A percentile compares a stretch with the other conserved stretches of the same genome.
Conservation (phyloP, 2,888 invertebrate genomes). For the Branchipolynoe longqiensis region DNA sequence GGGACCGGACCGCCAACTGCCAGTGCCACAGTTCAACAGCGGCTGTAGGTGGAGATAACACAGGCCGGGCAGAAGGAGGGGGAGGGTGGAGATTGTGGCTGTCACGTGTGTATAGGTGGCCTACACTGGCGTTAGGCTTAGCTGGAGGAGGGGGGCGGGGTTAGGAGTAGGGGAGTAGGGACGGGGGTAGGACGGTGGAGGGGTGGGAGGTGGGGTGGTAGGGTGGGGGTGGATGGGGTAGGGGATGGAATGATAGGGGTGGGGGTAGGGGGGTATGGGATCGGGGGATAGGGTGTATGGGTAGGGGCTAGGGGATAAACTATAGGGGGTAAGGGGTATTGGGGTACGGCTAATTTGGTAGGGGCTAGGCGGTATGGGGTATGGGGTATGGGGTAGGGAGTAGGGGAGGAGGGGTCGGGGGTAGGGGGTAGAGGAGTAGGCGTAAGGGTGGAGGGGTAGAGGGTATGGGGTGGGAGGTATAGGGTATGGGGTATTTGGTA, state of each 20-base stretch:
- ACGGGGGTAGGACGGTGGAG: not conserved
- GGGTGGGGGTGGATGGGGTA: not conserved
- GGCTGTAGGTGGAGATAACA: constrained; percentile 21
- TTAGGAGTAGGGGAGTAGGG: not conserved
- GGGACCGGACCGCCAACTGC: no score
- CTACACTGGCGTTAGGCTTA: no score
- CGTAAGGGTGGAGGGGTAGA: not conserved
- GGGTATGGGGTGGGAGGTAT: not conserved
- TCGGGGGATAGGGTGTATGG: not conserved
- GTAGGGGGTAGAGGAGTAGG: not conserved
- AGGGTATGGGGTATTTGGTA: not conserved
- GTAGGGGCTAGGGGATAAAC: not conserved
- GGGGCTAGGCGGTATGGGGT: no score
- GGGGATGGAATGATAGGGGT: not conserved
- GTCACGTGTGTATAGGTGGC: not conserved
- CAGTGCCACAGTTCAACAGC: not conserved
- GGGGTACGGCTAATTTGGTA: no score
- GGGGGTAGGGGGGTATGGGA: not conserved
- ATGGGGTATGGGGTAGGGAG: not conserved
- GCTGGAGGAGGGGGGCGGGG: not conserved
- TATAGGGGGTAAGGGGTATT: not conserved
- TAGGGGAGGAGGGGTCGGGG: not conserved
- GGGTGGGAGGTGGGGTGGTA: not conserved
- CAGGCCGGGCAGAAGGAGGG: not conserved
- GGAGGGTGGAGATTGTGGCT: not conserved